phyloP scores from a whole-genome alignment of 92 coral and sea anemone genomes.

The Porites rus region DNA sequence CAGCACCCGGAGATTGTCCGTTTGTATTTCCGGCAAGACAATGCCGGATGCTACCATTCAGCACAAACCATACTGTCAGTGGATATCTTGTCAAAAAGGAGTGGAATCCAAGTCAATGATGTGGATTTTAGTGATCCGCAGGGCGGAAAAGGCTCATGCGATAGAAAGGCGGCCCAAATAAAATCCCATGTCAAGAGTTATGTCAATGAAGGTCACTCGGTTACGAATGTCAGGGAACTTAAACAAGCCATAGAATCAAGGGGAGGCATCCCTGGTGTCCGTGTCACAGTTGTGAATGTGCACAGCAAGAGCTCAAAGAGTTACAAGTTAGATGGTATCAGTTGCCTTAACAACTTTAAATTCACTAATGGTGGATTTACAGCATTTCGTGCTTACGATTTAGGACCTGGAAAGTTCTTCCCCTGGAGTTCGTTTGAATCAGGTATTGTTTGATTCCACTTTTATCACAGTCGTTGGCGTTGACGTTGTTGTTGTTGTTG shows the following conservation, averaged over 20 bases:
- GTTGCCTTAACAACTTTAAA: no score
- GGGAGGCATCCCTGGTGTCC: constrained; percentile 36
- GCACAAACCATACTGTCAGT: constrained; percentile 42
- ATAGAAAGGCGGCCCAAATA: constrained; percentile 31
- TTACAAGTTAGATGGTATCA: constrained; percentile 31
- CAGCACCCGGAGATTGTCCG: constrained; percentile 45
- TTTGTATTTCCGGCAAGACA: constrained; percentile 30
- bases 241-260: constrained; percentile 30
- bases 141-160: constrained; percentile 39
- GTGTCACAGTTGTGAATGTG: constrained; percentile 25
- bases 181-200: constrained; percentile 34
- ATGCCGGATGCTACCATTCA: constrained; percentile 43
- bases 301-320: constrained; percentile 7
- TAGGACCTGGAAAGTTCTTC: no score
- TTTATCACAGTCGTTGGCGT: constrained; percentile 18
- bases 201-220: constrained; percentile 36
- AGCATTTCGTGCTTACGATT: no score
- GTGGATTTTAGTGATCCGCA: constrained; percentile 52
- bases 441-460: no score
- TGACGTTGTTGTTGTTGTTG: not conserved
- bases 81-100: constrained; percentile 21
- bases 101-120: constrained; percentile 24
- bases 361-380: no score
- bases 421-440: no score
- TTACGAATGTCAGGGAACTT: constrained; percentile 12